These are phyloP conservation scores for Coluber constrictor DNA, from an alignment of 2,797 vertebrate genomes.

Conservation along the genomic window DNA sequence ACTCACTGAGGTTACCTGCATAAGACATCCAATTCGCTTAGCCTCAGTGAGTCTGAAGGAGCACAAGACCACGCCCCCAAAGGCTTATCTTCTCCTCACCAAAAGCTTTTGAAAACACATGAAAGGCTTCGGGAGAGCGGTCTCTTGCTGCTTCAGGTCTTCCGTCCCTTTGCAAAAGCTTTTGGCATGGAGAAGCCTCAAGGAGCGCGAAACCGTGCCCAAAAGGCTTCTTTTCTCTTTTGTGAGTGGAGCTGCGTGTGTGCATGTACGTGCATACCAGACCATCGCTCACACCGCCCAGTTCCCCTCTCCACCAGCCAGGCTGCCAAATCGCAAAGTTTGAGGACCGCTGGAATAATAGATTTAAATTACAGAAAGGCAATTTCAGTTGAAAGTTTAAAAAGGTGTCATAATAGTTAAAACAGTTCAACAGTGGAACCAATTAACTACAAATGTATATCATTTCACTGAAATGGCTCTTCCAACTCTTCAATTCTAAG, in stretches of 20 bases:
- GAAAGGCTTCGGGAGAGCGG: background rate
- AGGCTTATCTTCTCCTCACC: background rate
- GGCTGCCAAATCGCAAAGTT: background rate
- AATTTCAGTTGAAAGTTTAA: background rate
- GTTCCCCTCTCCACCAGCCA: background rate
- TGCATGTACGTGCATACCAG: background rate
- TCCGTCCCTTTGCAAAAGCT: background rate
- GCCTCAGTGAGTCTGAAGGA: background rate
- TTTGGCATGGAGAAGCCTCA: background rate
- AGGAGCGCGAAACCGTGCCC: background rate
- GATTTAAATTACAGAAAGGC: background rate
- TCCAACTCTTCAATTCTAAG: background rate
- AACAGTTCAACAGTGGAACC: background rate
- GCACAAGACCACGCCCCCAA: background rate
- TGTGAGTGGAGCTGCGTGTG: background rate
- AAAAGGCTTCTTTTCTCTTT: background rate
- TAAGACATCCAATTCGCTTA: background rate
- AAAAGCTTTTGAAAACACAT: background rate
- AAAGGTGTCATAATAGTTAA: background rate
- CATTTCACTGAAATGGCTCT: background rate
- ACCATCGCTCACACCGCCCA: fast-evolving
- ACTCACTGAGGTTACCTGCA: background rate
- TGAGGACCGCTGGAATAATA: background rate
- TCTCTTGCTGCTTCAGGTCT: background rate
- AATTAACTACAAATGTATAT: too few species aligned